Evolutionary conservation across 2,113 vertebrate genomes (phyloP), one percentile per base, ranked within the genome.

Genomic region (Crocuta crocuta): DNA sequence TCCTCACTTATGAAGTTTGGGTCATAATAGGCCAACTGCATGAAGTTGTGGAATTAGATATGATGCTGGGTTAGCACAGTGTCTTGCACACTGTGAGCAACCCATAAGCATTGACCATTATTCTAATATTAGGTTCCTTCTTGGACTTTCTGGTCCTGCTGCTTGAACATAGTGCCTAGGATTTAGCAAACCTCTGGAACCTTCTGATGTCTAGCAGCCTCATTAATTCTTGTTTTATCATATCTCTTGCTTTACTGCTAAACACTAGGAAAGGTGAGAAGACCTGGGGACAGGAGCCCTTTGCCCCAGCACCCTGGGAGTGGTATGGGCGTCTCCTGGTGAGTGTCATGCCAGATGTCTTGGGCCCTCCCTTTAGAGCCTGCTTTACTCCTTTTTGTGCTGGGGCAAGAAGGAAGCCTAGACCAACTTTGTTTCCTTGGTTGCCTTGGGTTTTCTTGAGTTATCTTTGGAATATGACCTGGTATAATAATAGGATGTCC

Each of bases 381-480:
- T 24, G 5, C 31, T 80, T 87, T 73, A 19, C 43, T 61, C 43
- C 33, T 70, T 45, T 83, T 50, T 71, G 12, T 61, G 5, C 90
- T 94, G 39, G 61, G 74, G 39, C 84, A 92, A 90, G 0, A 10
- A 17, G n/a, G 31, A 15, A 10, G 10, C 76, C 58, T 21, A 43
- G 74, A 53, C 43, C 5, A 17, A n/a, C 45, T 92, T n/a, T 28
- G 63, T 80, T 85, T 82, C 35, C 23, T 23, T 80, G 89, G n/a
- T 83, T n/a, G 10, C n/a, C 7, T 33, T 43, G 9, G n/a, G 31
- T 85, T 94, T 63, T 82, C 81, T 85, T 66, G 4, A 98, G 86
- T 95, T 94, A 5, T 87, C 94, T 97, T 83, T 88, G 96, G 53
- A 97, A 92, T 33, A 95, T 89, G 96, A 95, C 1, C 1, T 89